A percentile compares a stretch with the other conserved stretches of the same genome.
phyloP scores from a whole-genome alignment of 2,888 invertebrate species.

The Drosophila macrospina region DNA sequence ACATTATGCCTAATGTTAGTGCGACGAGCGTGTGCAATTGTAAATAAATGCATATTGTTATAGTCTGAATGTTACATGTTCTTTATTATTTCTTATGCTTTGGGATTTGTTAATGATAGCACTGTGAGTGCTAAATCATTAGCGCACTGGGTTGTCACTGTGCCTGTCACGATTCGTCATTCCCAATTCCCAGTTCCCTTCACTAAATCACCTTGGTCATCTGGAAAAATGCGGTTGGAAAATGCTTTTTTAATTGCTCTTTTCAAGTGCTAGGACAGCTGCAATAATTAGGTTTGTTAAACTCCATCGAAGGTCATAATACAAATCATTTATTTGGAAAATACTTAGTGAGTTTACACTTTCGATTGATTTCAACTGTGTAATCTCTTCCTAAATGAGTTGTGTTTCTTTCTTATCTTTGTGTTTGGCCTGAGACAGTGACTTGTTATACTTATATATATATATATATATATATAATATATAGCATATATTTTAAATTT shows the following conservation, averaged over 20 bases:
- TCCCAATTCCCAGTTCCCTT: conserved; percentile 7
- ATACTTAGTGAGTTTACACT: conserved; percentile 27
- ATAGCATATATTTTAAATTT: too few relatives aligned
- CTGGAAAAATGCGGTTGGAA: conserved; percentile 11
- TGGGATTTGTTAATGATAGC: conserved; percentile 38
- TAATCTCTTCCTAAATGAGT: not conserved
- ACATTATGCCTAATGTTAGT: conserved; percentile 54
- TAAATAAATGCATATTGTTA: conserved; percentile 61
- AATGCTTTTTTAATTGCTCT: conserved; percentile 33
- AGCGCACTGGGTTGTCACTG: conserved; percentile 26
- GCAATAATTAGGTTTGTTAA: conserved; percentile 19
- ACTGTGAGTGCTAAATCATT: conserved; percentile 2
- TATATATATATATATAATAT: too few relatives aligned
- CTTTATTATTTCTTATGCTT: conserved; percentile 3
- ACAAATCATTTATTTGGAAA: conserved; percentile 7
- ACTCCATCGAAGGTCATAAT: conserved; percentile 8
- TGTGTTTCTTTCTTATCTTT: not conserved
- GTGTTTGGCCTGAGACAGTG: not conserved
- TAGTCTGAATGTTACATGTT: conserved; percentile 18
- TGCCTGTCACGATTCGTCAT: conserved; percentile 17
- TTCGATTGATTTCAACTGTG: conserved; percentile 16
- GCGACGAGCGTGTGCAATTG: conserved; percentile 54
- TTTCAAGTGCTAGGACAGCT: conserved; percentile 28
- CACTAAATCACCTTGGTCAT: not conserved
- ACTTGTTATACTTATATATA: not conserved